Evolutionary conservation across 2,113 vertebrate genomes (phyloP), one percentile per base, ranked within the genome.

Genomic region (Catagonus wagneri): DNA sequence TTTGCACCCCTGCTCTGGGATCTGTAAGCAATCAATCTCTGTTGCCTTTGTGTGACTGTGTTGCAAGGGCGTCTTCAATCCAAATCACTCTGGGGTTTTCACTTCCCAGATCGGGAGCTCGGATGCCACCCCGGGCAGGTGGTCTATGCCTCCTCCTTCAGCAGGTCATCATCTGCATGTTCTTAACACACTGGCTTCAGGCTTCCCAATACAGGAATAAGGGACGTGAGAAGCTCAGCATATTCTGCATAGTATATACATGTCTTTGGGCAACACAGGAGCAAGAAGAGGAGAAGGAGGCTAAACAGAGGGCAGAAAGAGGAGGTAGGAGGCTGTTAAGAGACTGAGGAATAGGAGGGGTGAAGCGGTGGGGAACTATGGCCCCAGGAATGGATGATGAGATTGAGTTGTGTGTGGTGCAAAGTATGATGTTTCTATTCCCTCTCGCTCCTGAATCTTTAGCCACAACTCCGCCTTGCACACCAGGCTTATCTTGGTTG

Each of bases 241-340:
- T 34, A 23, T 36, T 74, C 27, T 66, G 19, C 7, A 22, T 23
- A 76, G 25, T 34, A 52, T 4, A 5, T 13, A 86, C 44, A 7
- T 0, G 7, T 54, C 76, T 34, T 29, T 34, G 34, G 74, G 12
- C 7, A 14, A 34, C 17, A 20, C 0, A 52, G 3, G 54, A 69
- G 16, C 22, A 44, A 36, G 32, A 39, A 56, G 13, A 2, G 10
- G 22, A 44, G 65, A 58, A n/a, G 36, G 34, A 58, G 14, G 19
- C 16, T 0, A 0, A 13, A 54, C 2, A 23, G 22, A 60, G n/a
- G 23, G 25, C 4, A 32, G n/a, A 44, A 7, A 12, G 25, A 36
- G 54, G 29, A 19, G 39, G 1, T 25, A 6, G 10, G 12, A 5
- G 34, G 13, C 1, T 9, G 34, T 27, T 14, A 63, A 13, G 52